Conservation (phyloP, 1,140 invertebrate species). For the Ectropis grisescens region DNA sequence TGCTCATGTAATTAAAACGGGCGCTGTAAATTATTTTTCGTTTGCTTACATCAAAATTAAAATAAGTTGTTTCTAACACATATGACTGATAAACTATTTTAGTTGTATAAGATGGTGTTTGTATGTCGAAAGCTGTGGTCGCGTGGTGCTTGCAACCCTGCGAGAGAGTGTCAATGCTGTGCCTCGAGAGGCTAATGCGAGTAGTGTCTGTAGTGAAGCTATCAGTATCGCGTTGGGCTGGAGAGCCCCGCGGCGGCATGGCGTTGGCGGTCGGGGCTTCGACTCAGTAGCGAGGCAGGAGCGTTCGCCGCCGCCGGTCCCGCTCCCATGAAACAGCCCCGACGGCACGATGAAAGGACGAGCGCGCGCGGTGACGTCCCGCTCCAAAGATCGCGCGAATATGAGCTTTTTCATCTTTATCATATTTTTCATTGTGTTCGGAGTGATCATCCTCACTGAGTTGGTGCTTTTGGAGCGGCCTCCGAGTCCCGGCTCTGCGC, state of each 20-base stretch:
- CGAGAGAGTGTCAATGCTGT: too few relatives aligned
- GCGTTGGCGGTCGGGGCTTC: slow-evolving; percentile 19
- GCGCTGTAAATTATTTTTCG: too few relatives aligned
- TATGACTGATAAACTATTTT: too few relatives aligned
- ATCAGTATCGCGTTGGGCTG: slow-evolving; percentile 19
- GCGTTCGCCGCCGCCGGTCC: slow-evolving; percentile 19
- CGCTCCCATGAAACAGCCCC: slow-evolving; percentile 31
- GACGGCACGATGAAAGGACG: slow-evolving; percentile 45
- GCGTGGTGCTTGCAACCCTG: too few relatives aligned
- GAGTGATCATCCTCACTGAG: slow-evolving; percentile 86
- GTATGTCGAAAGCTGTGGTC: too few relatives aligned
- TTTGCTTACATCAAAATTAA: too few relatives aligned
- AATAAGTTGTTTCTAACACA: too few relatives aligned
- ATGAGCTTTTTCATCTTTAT: slow-evolving; percentile 91
- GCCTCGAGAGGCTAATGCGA: too few relatives aligned
- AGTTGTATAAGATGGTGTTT: too few relatives aligned
- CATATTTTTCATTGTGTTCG: slow-evolving; percentile 91
- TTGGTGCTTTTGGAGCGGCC: slow-evolving; percentile 80
- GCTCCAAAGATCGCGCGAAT: slow-evolving; percentile 82
- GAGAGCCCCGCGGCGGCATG: slow-evolving; percentile 7
- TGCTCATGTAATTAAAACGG: too few relatives aligned
- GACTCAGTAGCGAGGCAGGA: slow-evolving; percentile 25
- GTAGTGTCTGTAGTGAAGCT: slow-evolving; percentile 29
- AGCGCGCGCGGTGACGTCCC: slow-evolving; percentile 40
- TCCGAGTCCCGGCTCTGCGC: slow-evolving; percentile 35